These are phyloP conservation scores for Patella vulgata DNA, from an alignment of 1,140 invertebrate species.

Conservation along the genomic window DNA sequence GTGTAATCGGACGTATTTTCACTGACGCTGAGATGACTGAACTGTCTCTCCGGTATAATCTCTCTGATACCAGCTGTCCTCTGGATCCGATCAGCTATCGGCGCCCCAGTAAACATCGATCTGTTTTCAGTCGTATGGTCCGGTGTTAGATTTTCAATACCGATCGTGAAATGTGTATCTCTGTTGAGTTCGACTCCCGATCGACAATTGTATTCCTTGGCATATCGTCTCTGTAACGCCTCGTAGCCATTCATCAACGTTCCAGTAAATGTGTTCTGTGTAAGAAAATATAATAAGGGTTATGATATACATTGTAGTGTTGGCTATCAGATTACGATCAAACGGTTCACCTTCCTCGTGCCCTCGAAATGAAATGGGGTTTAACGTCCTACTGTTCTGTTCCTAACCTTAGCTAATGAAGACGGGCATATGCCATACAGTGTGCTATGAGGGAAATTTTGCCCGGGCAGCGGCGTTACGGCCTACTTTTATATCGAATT, in stretches of 20 bases:
- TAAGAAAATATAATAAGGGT: background rate
- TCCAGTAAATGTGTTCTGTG: constrained; percentile 47
- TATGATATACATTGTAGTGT: too few relatives aligned
- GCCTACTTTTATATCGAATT: too few relatives aligned
- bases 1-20: constrained; percentile 41
- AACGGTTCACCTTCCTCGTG: too few relatives aligned
- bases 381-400: too few relatives aligned
- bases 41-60: constrained; percentile 22
- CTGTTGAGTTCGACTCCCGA: constrained; percentile 31
- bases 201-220: constrained; percentile 22
- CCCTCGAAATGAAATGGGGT: too few relatives aligned
- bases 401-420: too few relatives aligned
- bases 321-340: too few relatives aligned
- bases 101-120: constrained; percentile 38
- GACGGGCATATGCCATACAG: too few relatives aligned
- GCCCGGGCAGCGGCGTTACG: too few relatives aligned
- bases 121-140: constrained; percentile 39
- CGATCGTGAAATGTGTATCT: constrained; percentile 45
- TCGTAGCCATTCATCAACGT: constrained; percentile 29
- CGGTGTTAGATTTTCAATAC: constrained; percentile 26
- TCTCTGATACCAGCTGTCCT: constrained; percentile 32
- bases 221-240: constrained; percentile 27
- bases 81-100: too few relatives aligned
- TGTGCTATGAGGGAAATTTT: too few relatives aligned
- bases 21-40: constrained; percentile 35